A percentile compares a stretch with the other conserved stretches of the same genome.
Evolutionary conservation across 2,888 invertebrate genomes (phyloP).

Genomic region (Yponomeuta plumbellus): DNA sequence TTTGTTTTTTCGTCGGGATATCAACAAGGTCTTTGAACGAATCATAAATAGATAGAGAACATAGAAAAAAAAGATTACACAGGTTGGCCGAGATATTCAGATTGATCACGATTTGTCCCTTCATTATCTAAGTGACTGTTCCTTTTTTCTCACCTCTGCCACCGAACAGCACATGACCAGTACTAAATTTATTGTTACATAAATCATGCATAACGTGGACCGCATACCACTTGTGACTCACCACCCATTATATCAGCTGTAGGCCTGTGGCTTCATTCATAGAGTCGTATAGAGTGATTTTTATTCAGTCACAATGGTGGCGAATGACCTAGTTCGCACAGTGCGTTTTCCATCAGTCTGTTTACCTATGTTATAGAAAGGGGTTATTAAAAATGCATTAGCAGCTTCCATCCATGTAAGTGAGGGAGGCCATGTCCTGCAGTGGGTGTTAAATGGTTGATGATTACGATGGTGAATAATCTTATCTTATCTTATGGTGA

Average conservation of each 20-base stretch:
- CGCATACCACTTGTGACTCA: background rate
- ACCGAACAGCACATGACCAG: too few species aligned
- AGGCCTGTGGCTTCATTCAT: background rate
- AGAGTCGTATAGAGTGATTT: background rate
- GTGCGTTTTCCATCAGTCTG: constrained; percentile 41
- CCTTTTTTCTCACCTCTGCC: too few species aligned
- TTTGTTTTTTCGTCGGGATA: background rate
- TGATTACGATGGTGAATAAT: too few species aligned
- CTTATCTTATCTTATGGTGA: too few species aligned
- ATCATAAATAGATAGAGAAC: too few species aligned
- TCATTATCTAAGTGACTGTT: too few species aligned
- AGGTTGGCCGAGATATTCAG: too few species aligned
- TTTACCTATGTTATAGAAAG: constrained; percentile 30
- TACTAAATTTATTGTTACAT: background rate
- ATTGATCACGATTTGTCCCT: too few species aligned
- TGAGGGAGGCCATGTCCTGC: too few species aligned
- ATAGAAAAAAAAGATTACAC: too few species aligned
- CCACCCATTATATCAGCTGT: background rate
- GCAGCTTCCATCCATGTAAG: constrained; percentile 23
- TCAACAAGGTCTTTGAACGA: too few species aligned
- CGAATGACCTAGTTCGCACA: constrained; percentile 34
- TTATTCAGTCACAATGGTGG: background rate
- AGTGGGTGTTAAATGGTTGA: too few species aligned
- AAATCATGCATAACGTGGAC: background rate
- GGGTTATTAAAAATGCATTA: constrained; percentile 22